Conservation (phyloP, 2,797 vertebrate species). For the Myotis findleyi region DNA sequence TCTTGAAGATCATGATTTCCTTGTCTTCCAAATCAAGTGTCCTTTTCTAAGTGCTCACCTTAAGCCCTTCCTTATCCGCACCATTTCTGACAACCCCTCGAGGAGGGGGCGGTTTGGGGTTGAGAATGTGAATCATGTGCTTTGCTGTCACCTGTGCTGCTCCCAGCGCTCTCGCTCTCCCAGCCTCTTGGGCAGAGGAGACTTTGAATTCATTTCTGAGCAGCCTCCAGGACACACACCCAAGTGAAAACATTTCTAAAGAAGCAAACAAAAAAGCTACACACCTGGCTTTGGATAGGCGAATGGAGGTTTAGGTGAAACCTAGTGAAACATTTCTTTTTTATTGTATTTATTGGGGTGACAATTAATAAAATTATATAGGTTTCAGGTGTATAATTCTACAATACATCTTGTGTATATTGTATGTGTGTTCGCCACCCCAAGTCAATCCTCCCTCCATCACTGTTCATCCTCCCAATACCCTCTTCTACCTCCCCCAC, state of each 20-base stretch:
- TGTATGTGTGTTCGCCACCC: not conserved
- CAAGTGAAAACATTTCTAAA: not conserved
- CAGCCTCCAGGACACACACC: not conserved
- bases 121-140: not conserved
- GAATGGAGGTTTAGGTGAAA: not conserved
- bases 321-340: not conserved
- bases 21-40: not conserved
- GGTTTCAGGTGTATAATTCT: not conserved
- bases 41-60: not conserved
- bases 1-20: not conserved
- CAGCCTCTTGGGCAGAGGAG: not conserved
- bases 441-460: not conserved
- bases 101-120: not conserved
- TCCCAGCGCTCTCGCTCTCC: too few species aligned
- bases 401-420: not conserved
- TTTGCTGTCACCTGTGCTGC: not conserved
- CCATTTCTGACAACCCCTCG: not conserved
- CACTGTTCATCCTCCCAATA: not conserved
- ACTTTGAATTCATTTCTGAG: not conserved
- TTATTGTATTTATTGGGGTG: not conserved
- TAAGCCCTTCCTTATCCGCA: not conserved
- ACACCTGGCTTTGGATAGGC: not conserved
- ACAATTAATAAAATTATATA: not conserved
- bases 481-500: not conserved
- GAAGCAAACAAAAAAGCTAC: not conserved